Percentiles rank a stretch among this genome's conserved stretches.
These are phyloP conservation scores for Zosterops lateralis DNA, from an alignment of 2,113 vertebrate genomes.

Conservation along the genomic window DNA sequence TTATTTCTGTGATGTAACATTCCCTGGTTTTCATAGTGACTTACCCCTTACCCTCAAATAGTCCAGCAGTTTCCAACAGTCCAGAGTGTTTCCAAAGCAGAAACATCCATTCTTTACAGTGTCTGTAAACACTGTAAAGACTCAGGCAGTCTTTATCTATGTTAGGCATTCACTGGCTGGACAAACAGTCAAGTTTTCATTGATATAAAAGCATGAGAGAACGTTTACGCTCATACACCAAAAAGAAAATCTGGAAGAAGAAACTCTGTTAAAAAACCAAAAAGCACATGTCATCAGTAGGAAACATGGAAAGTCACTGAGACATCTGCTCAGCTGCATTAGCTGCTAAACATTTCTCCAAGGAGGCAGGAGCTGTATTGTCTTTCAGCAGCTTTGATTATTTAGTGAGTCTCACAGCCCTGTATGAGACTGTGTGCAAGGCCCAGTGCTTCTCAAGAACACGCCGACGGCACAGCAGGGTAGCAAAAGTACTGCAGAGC, in stretches of 20 bases:
- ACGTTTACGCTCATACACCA: background rate
- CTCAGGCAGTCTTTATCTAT: background rate
- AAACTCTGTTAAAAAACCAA: background rate
- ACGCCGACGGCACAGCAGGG: background rate
- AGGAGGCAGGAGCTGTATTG: slow-evolving; percentile 44
- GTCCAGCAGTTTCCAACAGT: background rate
- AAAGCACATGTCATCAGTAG: slow-evolving; percentile 22
- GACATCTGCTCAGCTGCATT: slow-evolving; percentile 63
- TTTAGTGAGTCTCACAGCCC: slow-evolving; percentile 41
- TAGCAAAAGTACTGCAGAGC: slow-evolving; percentile 5
- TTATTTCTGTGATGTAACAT: background rate
- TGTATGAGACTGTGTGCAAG: background rate
- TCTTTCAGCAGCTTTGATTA: slow-evolving; percentile 65
- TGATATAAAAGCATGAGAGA: background rate
- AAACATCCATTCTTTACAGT: background rate
- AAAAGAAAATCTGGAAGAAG: slow-evolving; percentile 51
- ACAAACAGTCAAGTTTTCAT: background rate
- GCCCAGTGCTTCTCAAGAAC: background rate
- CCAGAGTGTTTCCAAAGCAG: background rate
- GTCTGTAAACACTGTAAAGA: background rate
- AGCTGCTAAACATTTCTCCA: slow-evolving; percentile 42
- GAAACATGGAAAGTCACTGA: slow-evolving; percentile 47
- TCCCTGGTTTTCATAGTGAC: accelerated
- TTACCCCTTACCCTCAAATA: background rate
- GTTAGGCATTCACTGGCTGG: background rate